These are phyloP conservation scores for Rhinolophus sinicus DNA, from an alignment of 2,113 vertebrate genomes.

Conservation along the genomic window DNA sequence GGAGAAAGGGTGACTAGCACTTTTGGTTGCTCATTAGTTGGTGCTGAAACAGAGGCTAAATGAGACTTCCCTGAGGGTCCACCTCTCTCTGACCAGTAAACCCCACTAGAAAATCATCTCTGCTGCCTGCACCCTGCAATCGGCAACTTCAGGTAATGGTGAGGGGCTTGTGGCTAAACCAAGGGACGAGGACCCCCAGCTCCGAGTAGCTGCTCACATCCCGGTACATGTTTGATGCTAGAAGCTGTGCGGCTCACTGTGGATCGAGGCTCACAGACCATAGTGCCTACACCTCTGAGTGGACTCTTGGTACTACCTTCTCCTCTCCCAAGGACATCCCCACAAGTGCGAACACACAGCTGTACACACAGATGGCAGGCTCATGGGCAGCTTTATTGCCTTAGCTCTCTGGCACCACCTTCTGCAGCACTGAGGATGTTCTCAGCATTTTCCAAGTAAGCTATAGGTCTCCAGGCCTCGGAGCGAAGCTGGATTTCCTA, in stretches of 20 bases:
- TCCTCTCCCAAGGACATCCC: not conserved
- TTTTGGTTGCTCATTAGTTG: not conserved
- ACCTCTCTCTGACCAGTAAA: not conserved
- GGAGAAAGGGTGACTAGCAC: not conserved
- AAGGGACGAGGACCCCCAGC: not conserved
- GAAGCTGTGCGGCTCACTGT: not conserved
- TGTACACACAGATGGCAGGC: not conserved
- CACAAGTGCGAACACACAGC: not conserved
- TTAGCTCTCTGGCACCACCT: conserved; percentile 58
- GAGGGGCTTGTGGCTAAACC: not conserved
- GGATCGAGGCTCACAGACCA: not conserved
- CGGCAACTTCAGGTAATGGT: not conserved
- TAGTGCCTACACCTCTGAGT: not conserved
- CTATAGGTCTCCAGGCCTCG: not conserved
- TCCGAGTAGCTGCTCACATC: not conserved
- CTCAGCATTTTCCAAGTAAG: not conserved
- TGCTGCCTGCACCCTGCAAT: not conserved
- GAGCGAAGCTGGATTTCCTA: not conserved
- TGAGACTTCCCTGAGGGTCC: not conserved
- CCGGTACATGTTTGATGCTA: not conserved
- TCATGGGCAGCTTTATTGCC: not conserved
- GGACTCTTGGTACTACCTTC: not conserved
- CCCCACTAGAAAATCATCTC: not conserved
- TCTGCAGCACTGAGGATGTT: not conserved
- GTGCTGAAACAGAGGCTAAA: not conserved